A percentile compares a stretch with the other conserved stretches of the same genome.
These are phyloP conservation scores for Arenicola marina DNA, from an alignment of 2,888 invertebrate species.

Conservation along the genomic window DNA sequence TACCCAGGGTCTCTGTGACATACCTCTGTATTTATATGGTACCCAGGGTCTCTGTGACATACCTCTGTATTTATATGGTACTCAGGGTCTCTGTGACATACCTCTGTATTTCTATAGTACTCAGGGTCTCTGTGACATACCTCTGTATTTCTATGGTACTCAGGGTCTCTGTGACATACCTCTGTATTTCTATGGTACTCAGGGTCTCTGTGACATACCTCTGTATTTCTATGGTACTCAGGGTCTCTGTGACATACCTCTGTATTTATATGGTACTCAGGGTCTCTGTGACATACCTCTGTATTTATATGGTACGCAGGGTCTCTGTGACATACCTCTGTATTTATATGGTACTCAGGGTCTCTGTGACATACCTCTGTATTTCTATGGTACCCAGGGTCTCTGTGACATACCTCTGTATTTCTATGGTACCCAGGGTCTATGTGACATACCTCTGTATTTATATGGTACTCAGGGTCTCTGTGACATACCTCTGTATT, in stretches of 20 bases:
- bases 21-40: slow-evolving; percentile 93
- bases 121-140: slow-evolving; percentile 92
- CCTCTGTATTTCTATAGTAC: slow-evolving; percentile 91
- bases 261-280: slow-evolving; percentile 94
- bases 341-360: slow-evolving; percentile 91
- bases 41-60: slow-evolving; percentile 93
- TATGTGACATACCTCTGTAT: slow-evolving; percentile 94
- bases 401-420: slow-evolving; percentile 92
- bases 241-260: slow-evolving; percentile 89
- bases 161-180: slow-evolving; percentile 91
- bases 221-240: slow-evolving; percentile 94
- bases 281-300: slow-evolving; percentile 92
- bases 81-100: slow-evolving; percentile 94
- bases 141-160: slow-evolving; percentile 93
- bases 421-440: slow-evolving; percentile 91
- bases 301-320: slow-evolving; percentile 91
- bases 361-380: slow-evolving; percentile 92
- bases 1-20: slow-evolving; percentile 92
- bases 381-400: slow-evolving; percentile 93
- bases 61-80: slow-evolving; percentile 90
- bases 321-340: slow-evolving; percentile 95
- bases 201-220: slow-evolving; percentile 92
- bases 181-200: slow-evolving; percentile 92
- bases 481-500: slow-evolving; percentile 92
- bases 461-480: slow-evolving; percentile 92